Percentiles rank a stretch among this genome's conserved stretches.
These are phyloP conservation scores for Drosophila parthenogenetica DNA, from an alignment of 2,888 invertebrate genomes.

Conservation along the genomic window DNA sequence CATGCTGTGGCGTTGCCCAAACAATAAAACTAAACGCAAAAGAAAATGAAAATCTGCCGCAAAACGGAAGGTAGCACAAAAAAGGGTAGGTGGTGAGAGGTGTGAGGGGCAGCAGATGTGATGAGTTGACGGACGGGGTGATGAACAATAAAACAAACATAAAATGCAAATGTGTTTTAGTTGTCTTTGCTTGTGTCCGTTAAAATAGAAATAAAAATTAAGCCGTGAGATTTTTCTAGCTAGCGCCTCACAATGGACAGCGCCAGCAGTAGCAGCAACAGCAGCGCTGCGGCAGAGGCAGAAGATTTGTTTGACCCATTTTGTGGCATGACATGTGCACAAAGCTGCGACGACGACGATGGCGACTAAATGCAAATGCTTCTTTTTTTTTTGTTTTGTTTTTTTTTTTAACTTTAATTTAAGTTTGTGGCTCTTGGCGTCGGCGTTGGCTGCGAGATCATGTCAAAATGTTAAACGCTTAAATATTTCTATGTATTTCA, in stretches of 20 bases:
- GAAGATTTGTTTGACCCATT: conserved; percentile 80
- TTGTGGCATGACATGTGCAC: conserved; percentile 75
- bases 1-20: conserved; percentile 30
- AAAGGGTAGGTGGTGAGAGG: neutral
- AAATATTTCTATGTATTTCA: conserved; percentile 73
- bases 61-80: conserved; percentile 63
- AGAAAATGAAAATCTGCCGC: conserved; percentile 72
- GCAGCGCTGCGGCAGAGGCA: conserved; percentile 25
- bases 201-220: conserved; percentile 73
- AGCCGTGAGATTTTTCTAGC: conserved; percentile 78
- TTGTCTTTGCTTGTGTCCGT: conserved; percentile 53
- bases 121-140: conserved; percentile 39
- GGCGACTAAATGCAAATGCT: conserved; percentile 53
- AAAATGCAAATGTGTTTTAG: conserved; percentile 67
- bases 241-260: conserved; percentile 57
- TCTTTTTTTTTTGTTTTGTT: neutral
- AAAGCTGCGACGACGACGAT: conserved; percentile 67
- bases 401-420: neutral
- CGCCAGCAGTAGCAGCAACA: conserved; percentile 11
- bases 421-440: conserved; percentile 27
- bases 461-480: conserved; percentile 78
- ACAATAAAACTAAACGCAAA: conserved; percentile 45
- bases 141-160: conserved; percentile 73
- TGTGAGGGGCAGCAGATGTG: conserved; percentile 1
- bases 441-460: conserved; percentile 38